Base-by-base conservation (phyloP, 2,113 vertebrate species). In the Xyrauchen texanus region DNA sequence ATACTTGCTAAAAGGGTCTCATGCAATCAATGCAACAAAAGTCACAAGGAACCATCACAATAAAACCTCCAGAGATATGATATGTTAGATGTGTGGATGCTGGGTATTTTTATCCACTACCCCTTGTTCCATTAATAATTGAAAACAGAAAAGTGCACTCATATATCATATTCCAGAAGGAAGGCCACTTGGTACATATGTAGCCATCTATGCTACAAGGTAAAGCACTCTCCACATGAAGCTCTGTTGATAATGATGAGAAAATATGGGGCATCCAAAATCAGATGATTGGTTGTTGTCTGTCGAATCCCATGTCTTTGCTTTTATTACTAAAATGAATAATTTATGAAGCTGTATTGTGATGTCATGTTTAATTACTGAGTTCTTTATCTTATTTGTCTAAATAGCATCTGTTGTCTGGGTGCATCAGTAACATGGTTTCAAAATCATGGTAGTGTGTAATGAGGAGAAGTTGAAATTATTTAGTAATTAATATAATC, bases 81-180 rank as follows among this genome's bases (percentile, higher is more conserved):
- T 63, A 62, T 80, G 68, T 47, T 15, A 45, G 57, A n/a, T 16
- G 47, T 60, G 12, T 0, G 47, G 5, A 76, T 12, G 34, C 46
- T 45, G 57, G 10, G 12, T 46, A 71, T 79, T 68, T 81, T 75
- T 47, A 80, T 61, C 58, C 49, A 55, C 64, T 53, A 62, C 21
- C 52, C 8, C 11, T 7, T 34, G n/a, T 65, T 60, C 49, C 69
- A 84, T 84, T 68, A 79, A 81, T 81, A 74, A 84, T 78, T 16
- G 7, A 74, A 16, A 2, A 34, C 11, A 11, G 57, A 45, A 66
- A 71, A 53, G 66, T 63, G 73, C 47, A 34, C 55, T 63, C 55
- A 62, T 12, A 55, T n/a, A 44, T 69, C 51, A 47, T n/a, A 47
- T 6, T 61, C n/a, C 15, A 8, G 21, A 34, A 34, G 21, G 21